phyloP scores from a whole-genome alignment of 1,140 invertebrate species.

The Anagrus nilaparvatae region DNA sequence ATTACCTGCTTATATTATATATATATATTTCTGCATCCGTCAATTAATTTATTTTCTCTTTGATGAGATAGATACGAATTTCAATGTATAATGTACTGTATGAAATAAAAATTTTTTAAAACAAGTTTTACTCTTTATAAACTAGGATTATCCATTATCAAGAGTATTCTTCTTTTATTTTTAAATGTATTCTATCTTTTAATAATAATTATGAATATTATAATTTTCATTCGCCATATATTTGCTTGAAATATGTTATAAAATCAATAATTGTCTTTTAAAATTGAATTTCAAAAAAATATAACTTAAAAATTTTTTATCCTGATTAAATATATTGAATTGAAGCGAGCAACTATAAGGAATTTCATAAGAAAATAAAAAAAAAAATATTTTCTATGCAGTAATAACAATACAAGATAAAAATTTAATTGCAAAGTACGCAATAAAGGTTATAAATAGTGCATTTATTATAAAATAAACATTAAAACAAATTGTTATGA shows the following conservation, averaged over 20 bases:
- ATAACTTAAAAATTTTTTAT: no score
- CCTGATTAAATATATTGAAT: no score
- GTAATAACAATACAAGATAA: conserved; percentile 1
- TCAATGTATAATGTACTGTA: background rate
- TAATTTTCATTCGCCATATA: conserved; percentile 13
- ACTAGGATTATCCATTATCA: conserved; percentile 7
- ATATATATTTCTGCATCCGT: conserved; percentile 13
- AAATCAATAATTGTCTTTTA: no score
- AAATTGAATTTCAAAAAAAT: no score
- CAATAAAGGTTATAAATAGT: conserved; percentile 6
- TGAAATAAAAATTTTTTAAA: conserved; percentile 6
- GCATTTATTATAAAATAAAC: no score
- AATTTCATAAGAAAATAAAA: no score
- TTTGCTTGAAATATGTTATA: no score
- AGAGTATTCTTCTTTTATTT: background rate
- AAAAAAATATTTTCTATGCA: no score
- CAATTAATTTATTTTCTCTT: conserved; percentile 13
- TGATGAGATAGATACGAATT: background rate
- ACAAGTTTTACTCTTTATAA: no score
- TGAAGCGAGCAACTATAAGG: no score
- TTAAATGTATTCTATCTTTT: conserved; percentile 6
- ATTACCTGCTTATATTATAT: conserved; percentile 18
- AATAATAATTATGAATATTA: conserved; percentile 7
- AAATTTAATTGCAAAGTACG: conserved; percentile 4
- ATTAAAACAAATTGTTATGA: no score